Evolutionary conservation across 1,140 invertebrate species (phyloP), one percentile per base, ranked within the genome.

Genomic region (Psilanteris sp.): DNA sequence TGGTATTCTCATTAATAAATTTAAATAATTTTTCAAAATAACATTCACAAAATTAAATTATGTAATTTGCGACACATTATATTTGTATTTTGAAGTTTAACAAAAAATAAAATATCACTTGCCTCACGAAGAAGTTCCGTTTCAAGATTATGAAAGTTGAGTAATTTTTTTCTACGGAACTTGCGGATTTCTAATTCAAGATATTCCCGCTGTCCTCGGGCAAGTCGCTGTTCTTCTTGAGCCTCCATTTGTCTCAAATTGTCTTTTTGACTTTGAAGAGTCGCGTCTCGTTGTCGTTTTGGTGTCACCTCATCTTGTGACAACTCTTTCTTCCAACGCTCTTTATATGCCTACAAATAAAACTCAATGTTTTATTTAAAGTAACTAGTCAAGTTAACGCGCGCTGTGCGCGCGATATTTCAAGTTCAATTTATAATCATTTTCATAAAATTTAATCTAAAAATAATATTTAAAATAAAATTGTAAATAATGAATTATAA

Each of bases 261-360:
- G 83, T 98, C 96, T 87, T 99, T 99, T 81, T 98, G 96, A 81
- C 92, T 94, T 91, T 96, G 94, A 83, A 96, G 90, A 27, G 94
- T 95, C 34, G 96, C 95, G 84, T 98, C 97, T 76, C 95, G 91
- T 87, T 97, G 95, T 80, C 96, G 91, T 88, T 97, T 98, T 9
- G 96, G 96, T 68, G 96, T 97, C 18, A 94, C 93, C 83, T 96
- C 95, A 84, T 97, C 95, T 88, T 96, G 93, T 37, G 93, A 95
- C 26, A 98, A 90, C 87, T 97, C 96, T 83, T 95, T 93, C 92
- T 97, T 99, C 93, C 96, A 97, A 79, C 96, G 90, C 84, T 99
- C 98, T 89, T 99, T 99, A 85, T 96, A 98, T 32, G 93, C 93
- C 89, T 88, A 3, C 4, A 32, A 22, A 48, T 15, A 3, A 20